Conservation (phyloP, 2,797 vertebrate genomes). For the Pagetopsis macropterus region DNA sequence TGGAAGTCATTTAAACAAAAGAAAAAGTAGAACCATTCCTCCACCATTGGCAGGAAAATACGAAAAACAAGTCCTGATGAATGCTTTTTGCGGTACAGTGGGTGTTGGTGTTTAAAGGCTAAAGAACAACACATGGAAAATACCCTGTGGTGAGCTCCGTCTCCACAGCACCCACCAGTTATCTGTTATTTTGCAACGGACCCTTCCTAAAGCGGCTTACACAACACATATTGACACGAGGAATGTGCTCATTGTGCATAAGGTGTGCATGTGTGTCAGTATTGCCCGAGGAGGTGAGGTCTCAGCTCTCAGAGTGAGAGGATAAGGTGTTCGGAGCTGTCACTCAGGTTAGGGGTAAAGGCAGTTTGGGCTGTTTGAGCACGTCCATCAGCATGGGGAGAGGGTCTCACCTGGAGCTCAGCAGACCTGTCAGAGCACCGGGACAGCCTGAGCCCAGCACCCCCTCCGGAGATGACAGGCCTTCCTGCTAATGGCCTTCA, state of each 20-base stretch:
- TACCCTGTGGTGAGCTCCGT: constrained; percentile 49
- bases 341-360: constrained; percentile 45
- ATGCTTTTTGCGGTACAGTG: background rate
- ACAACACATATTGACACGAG: constrained; percentile 50
- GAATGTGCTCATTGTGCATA: constrained; percentile 41
- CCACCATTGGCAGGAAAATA: background rate
- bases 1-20: background rate
- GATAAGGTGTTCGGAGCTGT: constrained; percentile 52
- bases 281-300: constrained; percentile 39
- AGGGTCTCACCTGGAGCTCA: constrained; percentile 52
- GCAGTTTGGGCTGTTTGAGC: constrained; percentile 15
- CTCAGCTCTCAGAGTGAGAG: constrained; percentile 34
- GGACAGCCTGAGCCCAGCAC: constrained; percentile 21
- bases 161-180: constrained; percentile 22
- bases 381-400: constrained; percentile 41
- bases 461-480: constrained; percentile 42
- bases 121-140: constrained; percentile 58
- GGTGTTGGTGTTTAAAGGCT: constrained; percentile 39
- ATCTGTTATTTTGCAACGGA: constrained; percentile 44
- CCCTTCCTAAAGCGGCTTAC: constrained; percentile 55
- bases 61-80: background rate
- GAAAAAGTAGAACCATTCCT: background rate
- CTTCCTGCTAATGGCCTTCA: constrained; percentile 37
- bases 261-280: constrained; percentile 27
- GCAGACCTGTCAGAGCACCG: constrained; percentile 51